phyloP scores from a whole-genome alignment of 2,888 invertebrate genomes.

The Branchellion lobata region DNA sequence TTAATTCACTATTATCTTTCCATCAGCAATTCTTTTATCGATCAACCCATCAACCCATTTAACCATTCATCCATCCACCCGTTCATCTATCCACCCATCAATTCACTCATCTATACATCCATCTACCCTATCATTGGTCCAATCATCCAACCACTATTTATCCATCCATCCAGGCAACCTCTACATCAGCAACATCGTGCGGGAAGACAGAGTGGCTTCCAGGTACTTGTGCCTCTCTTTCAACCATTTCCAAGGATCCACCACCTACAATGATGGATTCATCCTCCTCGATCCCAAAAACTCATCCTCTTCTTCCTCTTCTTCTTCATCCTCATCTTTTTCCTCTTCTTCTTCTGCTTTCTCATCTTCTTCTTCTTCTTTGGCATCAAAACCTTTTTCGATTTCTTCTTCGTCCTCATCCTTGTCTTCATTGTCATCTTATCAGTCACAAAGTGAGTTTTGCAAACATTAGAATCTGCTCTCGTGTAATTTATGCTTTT shows the following conservation, averaged over 20 bases:
- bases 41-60: no score
- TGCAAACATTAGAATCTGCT: no score
- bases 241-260: constrained; percentile 12
- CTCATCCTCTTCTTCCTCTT: neutral
- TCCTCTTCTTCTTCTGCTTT: no score
- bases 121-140: neutral
- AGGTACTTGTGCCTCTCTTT: constrained; percentile 5
- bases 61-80: neutral
- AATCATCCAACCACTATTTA: neutral
- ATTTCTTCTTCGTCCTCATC: neutral
- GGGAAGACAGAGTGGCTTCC: neutral
- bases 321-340: neutral
- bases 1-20: no score
- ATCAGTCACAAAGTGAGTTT: no score
- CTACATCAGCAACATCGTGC: neutral
- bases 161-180: constrained; percentile 8
- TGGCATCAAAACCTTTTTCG: neutral
- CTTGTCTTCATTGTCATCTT: no score
- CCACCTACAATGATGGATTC: constrained; percentile 14
- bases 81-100: neutral
- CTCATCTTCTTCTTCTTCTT: neutral
- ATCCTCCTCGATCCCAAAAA: neutral
- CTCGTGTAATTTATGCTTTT: no score
- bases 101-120: neutral
- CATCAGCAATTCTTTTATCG: no score